Evolutionary conservation across 2,888 invertebrate genomes (phyloP).

Genomic region (Folsomia manolachei): DNA sequence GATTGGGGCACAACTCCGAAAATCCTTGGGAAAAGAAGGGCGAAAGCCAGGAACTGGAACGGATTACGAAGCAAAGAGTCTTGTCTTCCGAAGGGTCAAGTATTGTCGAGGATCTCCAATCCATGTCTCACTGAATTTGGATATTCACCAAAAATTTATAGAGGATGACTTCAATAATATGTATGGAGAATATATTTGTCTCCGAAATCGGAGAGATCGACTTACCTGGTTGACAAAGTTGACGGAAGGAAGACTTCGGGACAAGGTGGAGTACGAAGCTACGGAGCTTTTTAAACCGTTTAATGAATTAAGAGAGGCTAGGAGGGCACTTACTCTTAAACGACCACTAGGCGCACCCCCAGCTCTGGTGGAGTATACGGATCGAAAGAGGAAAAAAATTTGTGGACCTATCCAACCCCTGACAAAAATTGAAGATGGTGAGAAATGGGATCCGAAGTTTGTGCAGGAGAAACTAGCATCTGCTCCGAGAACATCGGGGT

Average conservation of each 20-base stretch:
- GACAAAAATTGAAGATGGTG: background rate
- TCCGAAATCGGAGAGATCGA: slow-evolving; percentile 32
- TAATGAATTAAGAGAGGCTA: slow-evolving; percentile 18
- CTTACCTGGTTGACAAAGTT: slow-evolving; percentile 30
- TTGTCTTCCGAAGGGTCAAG: slow-evolving; percentile 34
- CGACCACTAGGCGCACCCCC: slow-evolving; percentile 32
- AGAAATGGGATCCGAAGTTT: slow-evolving; percentile 30
- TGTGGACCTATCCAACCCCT: slow-evolving; percentile 16
- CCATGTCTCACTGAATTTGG: slow-evolving; percentile 38
- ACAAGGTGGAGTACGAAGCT: slow-evolving; percentile 33
- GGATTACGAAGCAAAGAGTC: slow-evolving; percentile 26
- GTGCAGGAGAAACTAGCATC: slow-evolving; percentile 24
- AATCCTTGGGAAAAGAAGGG: slow-evolving; percentile 4
- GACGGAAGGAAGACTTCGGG: slow-evolving; percentile 34
- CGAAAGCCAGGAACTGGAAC: background rate
- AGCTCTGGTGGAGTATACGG: slow-evolving; percentile 18
- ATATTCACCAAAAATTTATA: slow-evolving; percentile 42
- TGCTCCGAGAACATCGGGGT: slow-evolving; percentile 37
- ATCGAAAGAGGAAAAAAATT: background rate
- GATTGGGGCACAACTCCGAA: background rate
- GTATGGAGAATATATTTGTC: slow-evolving; percentile 43
- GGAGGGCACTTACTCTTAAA: slow-evolving; percentile 15
- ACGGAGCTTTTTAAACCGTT: slow-evolving; percentile 30
- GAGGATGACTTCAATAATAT: slow-evolving; percentile 44
- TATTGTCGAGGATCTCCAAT: slow-evolving; percentile 35